Conservation (phyloP, 2,888 invertebrate species). For the Lagria hirta region DNA sequence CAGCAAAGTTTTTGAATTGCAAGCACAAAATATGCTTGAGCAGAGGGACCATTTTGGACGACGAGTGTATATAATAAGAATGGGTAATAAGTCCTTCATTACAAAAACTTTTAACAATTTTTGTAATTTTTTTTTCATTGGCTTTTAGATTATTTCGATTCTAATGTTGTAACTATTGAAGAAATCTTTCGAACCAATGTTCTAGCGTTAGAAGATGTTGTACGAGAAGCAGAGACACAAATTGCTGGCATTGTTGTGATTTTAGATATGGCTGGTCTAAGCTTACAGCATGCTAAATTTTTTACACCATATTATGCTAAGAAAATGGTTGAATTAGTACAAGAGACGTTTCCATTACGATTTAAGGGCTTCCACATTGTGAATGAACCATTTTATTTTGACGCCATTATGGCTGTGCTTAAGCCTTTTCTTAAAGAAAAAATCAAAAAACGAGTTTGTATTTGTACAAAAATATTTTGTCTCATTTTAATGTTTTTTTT, state of each 20-base stretch:
- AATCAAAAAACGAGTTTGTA: slow-evolving; percentile 63
- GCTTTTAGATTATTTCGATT: slow-evolving; percentile 54
- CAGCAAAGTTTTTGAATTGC: slow-evolving; percentile 49
- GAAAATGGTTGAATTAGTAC: slow-evolving; percentile 55
- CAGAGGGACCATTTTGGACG: slow-evolving; percentile 52
- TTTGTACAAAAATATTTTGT: not conserved
- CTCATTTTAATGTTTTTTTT: slow-evolving; percentile 1
- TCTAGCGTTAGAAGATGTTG: slow-evolving; percentile 57
- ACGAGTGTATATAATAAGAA: slow-evolving; percentile 53
- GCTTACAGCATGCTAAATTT: slow-evolving; percentile 56
- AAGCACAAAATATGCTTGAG: slow-evolving; percentile 53
- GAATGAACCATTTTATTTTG: slow-evolving; percentile 56
- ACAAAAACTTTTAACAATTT: not conserved
- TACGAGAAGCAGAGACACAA: slow-evolving; percentile 60
- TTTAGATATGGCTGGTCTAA: slow-evolving; percentile 54
- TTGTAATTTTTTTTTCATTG: not conserved
- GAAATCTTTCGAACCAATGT: slow-evolving; percentile 59
- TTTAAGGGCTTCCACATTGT: slow-evolving; percentile 56
- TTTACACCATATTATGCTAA: slow-evolving; percentile 56
- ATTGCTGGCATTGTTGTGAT: slow-evolving; percentile 60
- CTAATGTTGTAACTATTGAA: slow-evolving; percentile 54
- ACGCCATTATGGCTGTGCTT: slow-evolving; percentile 65
- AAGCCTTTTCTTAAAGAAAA: slow-evolving; percentile 82
- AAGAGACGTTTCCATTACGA: slow-evolving; percentile 56
- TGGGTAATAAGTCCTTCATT: too few species aligned